Conservation (phyloP, 2,888 invertebrate species). For the Noctua pronuba region DNA sequence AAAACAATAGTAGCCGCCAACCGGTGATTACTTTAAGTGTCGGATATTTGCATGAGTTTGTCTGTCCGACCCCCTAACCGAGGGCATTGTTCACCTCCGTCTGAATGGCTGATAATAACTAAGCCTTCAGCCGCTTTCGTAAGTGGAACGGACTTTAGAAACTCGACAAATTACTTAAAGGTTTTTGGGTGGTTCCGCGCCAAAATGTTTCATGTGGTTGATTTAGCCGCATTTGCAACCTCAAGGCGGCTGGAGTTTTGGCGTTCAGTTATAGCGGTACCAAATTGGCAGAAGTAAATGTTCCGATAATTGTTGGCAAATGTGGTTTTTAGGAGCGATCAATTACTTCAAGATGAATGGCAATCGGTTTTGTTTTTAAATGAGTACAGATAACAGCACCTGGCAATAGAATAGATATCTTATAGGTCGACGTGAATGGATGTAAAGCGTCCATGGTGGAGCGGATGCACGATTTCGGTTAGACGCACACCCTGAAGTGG, state of each 20-base stretch:
- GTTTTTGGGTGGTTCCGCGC: conserved; percentile 72
- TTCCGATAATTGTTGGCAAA: conserved; percentile 39
- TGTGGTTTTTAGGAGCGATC: conserved; percentile 21
- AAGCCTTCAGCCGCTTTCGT: conserved; percentile 82
- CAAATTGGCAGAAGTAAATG: conserved; percentile 29
- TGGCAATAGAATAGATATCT: conserved; percentile 36
- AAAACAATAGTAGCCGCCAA: conserved; percentile 79
- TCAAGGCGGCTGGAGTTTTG: conserved; percentile 30
- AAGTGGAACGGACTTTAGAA: conserved; percentile 85
- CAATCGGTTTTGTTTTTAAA: conserved; percentile 37
- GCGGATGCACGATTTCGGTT: conserved; percentile 60
- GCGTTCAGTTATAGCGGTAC: conserved; percentile 19
- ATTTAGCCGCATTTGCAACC: conserved; percentile 62
- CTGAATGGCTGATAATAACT: conserved; percentile 84
- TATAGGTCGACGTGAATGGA: conserved; percentile 42
- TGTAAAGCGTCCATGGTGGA: conserved; percentile 26
- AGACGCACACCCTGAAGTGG: conserved; percentile 57
- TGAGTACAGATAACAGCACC: conserved; percentile 38
- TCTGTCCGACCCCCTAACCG: conserved; percentile 83
- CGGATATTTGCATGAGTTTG: conserved; percentile 83
- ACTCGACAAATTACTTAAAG: conserved; percentile 74
- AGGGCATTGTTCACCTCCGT: conserved; percentile 84
- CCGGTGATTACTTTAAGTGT: conserved; percentile 81
- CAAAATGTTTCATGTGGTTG: conserved; percentile 62
- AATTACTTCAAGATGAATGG: conserved; percentile 40